These are phyloP conservation scores for Latrodectus elegans DNA, from an alignment of 2,888 invertebrate genomes.

Conservation along the genomic window DNA sequence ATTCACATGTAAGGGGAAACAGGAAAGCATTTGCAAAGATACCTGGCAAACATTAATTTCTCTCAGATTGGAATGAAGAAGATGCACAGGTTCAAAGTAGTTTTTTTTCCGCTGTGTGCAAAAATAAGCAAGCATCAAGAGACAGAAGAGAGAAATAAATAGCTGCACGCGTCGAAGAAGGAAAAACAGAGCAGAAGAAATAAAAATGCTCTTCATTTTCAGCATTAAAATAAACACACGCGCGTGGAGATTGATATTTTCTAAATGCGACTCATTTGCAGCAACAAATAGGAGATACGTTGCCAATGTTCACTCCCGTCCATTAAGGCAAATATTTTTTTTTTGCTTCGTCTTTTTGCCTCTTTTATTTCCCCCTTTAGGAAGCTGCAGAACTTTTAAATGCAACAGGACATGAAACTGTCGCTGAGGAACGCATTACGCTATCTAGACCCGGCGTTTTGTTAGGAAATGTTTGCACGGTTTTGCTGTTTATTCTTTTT, in stretches of 20 bases:
- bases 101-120: too few species aligned
- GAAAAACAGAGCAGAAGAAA: background rate
- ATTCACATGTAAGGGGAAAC: too few species aligned
- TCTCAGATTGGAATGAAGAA: too few species aligned
- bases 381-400: background rate
- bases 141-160: too few species aligned
- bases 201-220: background rate
- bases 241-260: constrained; percentile 5
- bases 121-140: too few species aligned
- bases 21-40: too few species aligned
- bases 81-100: too few species aligned
- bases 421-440: background rate
- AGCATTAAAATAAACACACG: constrained; percentile 2
- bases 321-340: background rate
- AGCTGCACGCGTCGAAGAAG: background rate
- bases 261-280: background rate
- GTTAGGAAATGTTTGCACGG: background rate
- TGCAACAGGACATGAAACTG: constrained; percentile 1
- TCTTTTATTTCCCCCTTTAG: background rate
- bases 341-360: background rate
- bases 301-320: background rate
- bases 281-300: constrained; percentile 5
- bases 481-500: background rate
- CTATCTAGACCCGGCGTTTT: background rate
- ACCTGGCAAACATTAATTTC: too few species aligned